Percentiles rank a stretch among this genome's conserved stretches.
These are phyloP conservation scores for Crocidura indochinensis DNA, from an alignment of 2,797 vertebrate species.

Conservation along the genomic window DNA sequence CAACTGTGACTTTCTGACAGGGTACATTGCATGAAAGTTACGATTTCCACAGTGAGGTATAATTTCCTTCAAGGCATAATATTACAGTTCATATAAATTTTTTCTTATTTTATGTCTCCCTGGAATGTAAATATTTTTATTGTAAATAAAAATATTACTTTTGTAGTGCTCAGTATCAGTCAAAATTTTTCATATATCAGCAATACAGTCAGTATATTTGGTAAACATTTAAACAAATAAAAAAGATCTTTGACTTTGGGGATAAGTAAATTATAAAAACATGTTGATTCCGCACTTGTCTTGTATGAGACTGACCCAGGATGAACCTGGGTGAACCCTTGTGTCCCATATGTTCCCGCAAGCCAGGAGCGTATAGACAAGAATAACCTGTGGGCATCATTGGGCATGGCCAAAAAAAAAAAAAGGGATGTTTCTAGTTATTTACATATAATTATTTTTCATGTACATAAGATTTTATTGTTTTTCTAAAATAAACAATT, in stretches of 20 bases:
- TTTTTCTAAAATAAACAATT: constrained; percentile 14
- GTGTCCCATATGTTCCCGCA: no score
- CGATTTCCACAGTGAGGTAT: not conserved
- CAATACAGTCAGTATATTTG: constrained; percentile 49
- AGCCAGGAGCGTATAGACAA: no score
- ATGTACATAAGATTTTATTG: not conserved
- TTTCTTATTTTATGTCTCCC: not conserved
- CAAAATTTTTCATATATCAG: constrained; percentile 46
- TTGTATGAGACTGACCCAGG: no score
- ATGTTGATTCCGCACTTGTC: not conserved
- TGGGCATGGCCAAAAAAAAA: no score
- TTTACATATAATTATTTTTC: no score
- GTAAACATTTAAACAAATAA: constrained; percentile 56
- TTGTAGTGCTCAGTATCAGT: not conserved
- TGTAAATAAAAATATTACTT: not conserved
- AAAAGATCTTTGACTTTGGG: constrained; percentile 60
- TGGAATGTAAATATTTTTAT: not conserved
- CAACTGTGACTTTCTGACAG: not conserved
- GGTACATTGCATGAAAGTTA: constrained; percentile 18
- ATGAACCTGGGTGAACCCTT: no score
- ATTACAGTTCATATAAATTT: constrained; percentile 8
- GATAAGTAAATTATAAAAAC: constrained; percentile 35
- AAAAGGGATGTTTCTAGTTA: no score
- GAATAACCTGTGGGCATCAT: no score
- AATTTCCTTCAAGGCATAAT: not conserved